phyloP scores from a whole-genome alignment of 1,140 invertebrate species.

The Brachionus koreanus region DNA sequence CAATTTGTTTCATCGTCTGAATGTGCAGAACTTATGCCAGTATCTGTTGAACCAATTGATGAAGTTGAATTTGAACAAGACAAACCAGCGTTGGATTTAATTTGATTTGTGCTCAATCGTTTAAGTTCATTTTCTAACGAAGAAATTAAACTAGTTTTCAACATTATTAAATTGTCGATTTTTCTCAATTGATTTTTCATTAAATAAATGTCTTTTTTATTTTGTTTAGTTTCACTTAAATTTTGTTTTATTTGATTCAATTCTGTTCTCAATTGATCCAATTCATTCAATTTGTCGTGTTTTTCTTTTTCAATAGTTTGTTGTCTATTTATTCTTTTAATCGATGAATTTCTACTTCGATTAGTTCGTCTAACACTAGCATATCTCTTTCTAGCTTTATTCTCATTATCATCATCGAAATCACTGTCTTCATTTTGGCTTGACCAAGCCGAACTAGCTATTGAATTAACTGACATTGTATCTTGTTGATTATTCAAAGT shows the following conservation, averaged over 20 bases:
- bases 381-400: not conserved
- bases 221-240: not conserved
- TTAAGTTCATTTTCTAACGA: constrained; percentile 19
- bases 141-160: not conserved
- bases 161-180: not conserved
- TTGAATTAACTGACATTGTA: not conserved
- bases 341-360: not conserved
- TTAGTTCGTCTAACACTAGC: not conserved
- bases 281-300: not conserved
- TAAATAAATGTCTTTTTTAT: not conserved
- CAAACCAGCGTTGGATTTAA: not conserved
- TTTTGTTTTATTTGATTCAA: not conserved
- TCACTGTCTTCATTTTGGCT: not conserved
- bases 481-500: not conserved
- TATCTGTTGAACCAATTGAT: constrained; percentile 7
- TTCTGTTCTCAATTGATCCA: not conserved
- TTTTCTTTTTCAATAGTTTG: not conserved
- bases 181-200: not conserved
- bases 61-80: not conserved
- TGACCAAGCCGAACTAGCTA: constrained; percentile 1
- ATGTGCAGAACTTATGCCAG: constrained; percentile 19
- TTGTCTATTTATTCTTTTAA: not conserved
- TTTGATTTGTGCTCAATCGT: not conserved
- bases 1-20: constrained; percentile 3
- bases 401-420: not conserved